Evolutionary conservation across 2,888 invertebrate genomes (phyloP).

Genomic region (Lycophotia porphyrea): DNA sequence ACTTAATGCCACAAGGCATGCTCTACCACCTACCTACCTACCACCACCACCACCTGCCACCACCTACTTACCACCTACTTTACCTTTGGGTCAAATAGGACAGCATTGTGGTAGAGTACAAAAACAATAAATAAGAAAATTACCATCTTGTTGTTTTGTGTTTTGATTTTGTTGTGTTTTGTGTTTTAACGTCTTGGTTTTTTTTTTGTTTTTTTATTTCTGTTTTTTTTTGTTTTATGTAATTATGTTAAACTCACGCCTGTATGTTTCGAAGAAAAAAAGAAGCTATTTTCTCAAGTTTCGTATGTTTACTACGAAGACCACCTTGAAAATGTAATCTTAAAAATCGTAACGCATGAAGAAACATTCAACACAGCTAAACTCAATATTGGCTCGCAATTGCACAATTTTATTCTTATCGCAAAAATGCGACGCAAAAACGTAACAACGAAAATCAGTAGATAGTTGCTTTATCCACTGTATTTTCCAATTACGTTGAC

Average conservation of each 20-base stretch:
- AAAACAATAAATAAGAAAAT: too few relatives aligned
- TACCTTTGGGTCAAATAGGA: too few relatives aligned
- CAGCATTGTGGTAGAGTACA: too few relatives aligned
- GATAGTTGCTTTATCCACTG: slow-evolving; percentile 18
- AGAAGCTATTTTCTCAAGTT: not conserved
- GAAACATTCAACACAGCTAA: not conserved
- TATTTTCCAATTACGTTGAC: slow-evolving; percentile 57
- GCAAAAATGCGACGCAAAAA: slow-evolving; percentile 1
- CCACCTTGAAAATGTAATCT: not conserved
- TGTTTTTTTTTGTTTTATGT: too few relatives aligned
- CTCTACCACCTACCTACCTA: too few relatives aligned
- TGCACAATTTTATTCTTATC: not conserved
- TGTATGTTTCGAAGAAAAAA: not conserved
- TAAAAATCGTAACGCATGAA: not conserved
- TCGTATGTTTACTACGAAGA: not conserved
- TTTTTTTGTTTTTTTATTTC: too few relatives aligned
- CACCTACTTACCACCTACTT: too few relatives aligned
- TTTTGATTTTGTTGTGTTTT: too few relatives aligned
- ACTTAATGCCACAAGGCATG: too few relatives aligned
- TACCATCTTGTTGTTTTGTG: too few relatives aligned
- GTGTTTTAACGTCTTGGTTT: too few relatives aligned
- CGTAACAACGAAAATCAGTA: slow-evolving; percentile 12
- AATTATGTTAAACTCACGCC: not conserved
- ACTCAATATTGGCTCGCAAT: not conserved
- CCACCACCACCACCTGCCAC: too few relatives aligned